A percentile compares a stretch with the other conserved stretches of the same genome.
Evolutionary conservation across 2,888 invertebrate genomes (phyloP).

Genomic region (Creontiades dilutus): DNA sequence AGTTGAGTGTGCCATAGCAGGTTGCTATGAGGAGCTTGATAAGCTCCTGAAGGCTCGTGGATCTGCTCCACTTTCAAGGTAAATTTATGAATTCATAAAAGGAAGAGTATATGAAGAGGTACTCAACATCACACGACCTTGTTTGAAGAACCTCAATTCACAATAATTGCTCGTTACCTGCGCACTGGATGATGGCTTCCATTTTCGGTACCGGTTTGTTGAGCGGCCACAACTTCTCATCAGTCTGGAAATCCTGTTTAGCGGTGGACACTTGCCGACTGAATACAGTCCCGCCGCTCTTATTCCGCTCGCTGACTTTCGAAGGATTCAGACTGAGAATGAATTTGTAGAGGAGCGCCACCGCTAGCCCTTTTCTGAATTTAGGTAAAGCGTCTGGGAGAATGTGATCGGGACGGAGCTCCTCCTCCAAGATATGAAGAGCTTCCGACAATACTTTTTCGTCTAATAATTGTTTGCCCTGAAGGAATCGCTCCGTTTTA

Average conservation of each 20-base stretch:
- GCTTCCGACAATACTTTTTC: constrained; percentile 80
- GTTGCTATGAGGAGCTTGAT: no score
- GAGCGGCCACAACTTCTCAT: constrained; percentile 85
- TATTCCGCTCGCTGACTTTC: constrained; percentile 79
- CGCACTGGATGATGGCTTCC: constrained; percentile 83
- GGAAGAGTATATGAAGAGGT: no score
- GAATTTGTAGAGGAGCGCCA: constrained; percentile 87
- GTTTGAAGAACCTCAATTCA: no score
- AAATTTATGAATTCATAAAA: no score
- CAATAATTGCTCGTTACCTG: constrained; percentile 78
- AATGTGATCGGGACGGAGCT: constrained; percentile 84
- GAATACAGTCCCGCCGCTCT: constrained; percentile 82
- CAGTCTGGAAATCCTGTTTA: constrained; percentile 85
- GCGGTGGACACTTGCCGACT: constrained; percentile 84
- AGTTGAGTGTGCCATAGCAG: no score
- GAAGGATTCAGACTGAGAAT: constrained; percentile 82
- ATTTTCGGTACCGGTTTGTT: constrained; percentile 87
- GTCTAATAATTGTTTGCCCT: constrained; percentile 79
- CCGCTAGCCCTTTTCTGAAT: constrained; percentile 86
- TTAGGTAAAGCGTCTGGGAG: constrained; percentile 84
- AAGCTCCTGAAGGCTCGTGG: no score
- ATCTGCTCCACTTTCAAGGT: no score
- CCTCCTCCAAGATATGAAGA: constrained; percentile 80
- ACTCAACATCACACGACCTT: no score
- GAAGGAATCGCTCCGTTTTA: constrained; percentile 71